Evolutionary conservation across 2,113 vertebrate genomes (phyloP), one percentile per base, ranked within the genome.

Genomic region (Perognathus longimembris): DNA sequence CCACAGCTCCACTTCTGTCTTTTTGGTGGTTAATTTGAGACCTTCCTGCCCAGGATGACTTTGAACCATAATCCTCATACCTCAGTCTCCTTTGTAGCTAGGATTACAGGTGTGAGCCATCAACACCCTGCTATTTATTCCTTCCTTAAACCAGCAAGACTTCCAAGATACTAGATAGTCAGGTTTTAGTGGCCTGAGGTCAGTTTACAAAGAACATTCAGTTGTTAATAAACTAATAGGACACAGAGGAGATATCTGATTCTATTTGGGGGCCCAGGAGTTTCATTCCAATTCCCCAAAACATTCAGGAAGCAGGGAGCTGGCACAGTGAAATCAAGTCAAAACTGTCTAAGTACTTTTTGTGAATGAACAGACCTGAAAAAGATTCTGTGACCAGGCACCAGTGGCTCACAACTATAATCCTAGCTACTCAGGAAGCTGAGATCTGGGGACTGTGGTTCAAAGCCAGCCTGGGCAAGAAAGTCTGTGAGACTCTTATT

Each of bases 281-380:
- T 70, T 94, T 89, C 83, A 30, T 84, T 82, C 20, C 5, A 59
- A 11, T 54, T 79, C 87, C 40, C 50, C 24, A 66, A 89, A 87
- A 92, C n/a, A 36, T 15, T 64, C 34, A 34, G 7, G 11, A 78
- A 34, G n/a, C n/a, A n/a, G 79, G 24, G 9, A 12, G 45, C 9
- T 45, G 63, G 15, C 20, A 45, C 26, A 28, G 30, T 74, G 40
- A 87, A 94, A 80, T 24, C 26, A 28, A 45, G 45, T 45, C 45
- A 45, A 45, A 12, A 45, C 45, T 45, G 9, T 12, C 45, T 45
- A 45, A 45, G 45, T 45, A 45, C 34, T 26, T 73, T 78, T 57
- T 75, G 54, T n/a, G 22, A 85, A 50, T 30, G 69, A 67, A 38
- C 20, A 90, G 70, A 70, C 12, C 54, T 28, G 7, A 6, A 69